Evolutionary conservation across 2,888 invertebrate species (phyloP), one percentile per base, ranked within the genome.

Genomic region (Microdon myrmicae): DNA sequence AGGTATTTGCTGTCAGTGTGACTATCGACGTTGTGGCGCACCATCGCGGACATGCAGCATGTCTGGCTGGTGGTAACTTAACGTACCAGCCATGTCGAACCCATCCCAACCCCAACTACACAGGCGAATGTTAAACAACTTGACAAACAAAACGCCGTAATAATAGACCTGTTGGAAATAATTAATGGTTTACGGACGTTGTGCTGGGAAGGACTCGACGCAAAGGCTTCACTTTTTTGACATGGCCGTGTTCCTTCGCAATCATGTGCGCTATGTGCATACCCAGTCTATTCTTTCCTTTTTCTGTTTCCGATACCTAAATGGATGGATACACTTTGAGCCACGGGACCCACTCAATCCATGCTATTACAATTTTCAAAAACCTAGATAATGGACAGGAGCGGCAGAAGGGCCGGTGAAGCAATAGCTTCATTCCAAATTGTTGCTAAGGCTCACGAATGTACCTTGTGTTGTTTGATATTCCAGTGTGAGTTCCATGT

Each of bases 161-260:
- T 64, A 64, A 64, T 64, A 64, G 64, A 64, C 64, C 64, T 64
- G 64, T 64, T 64, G 64, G 64, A 64, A 64, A 64, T 64, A 64
- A 56, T 64, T 64, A 64, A 64, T 64, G 64, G 64, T 64, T 64
- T 58, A 56, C 64, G 64, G 64, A 64, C 64, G 56, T 56, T 56
- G 56, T 45, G 56, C 56, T 56, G 58, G 56, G 47, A 58, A 64
- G 56, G 56, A 64, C 64, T 64, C 37, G 35, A 31, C 51, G 47
- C 51, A 58, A 32, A 29, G 64, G 64, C 43, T 64, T 64, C 64
- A 56, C 56, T 56, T 64, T 64, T 64, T 64, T 56, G 61, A 64
- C 61, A 56, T 55, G 61, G 55, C 47, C 59, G 51, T 51, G 51
- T 59, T 55, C 14, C 38, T 20, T 20, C 13, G 37, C 32, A 20